phyloP scores from a whole-genome alignment of 2,888 invertebrate genomes.

The Dicroscelio sp. region DNA sequence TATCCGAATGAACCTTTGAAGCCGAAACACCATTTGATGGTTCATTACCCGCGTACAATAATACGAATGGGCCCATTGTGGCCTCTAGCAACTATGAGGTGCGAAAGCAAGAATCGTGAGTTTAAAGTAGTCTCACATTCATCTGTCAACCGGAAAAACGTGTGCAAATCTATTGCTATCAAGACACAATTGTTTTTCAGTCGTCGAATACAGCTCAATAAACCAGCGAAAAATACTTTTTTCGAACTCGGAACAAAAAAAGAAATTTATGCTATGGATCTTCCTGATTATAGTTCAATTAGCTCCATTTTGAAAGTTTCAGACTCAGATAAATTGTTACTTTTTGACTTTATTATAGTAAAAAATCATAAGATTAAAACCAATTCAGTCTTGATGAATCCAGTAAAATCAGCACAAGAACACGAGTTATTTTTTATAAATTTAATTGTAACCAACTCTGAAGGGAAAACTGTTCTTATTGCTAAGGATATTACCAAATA shows the following conservation, averaged over 20 bases:
- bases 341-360: neutral
- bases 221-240: neutral
- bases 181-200: constrained; percentile 65
- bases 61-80: constrained; percentile 7
- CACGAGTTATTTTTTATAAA: constrained; percentile 22
- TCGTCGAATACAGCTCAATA: constrained; percentile 39
- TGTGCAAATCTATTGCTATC: constrained; percentile 76
- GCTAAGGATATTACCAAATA: no score
- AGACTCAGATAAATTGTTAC: neutral
- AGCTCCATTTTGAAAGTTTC: constrained; percentile 3
- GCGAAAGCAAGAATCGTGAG: constrained; percentile 77
- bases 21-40: neutral
- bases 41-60: neutral
- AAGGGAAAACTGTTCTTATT: no score
- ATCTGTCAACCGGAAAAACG: constrained; percentile 59
- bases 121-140: no score
- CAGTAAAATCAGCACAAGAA: neutral
- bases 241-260: constrained; percentile 1
- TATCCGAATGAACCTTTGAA: constrained; percentile 56
- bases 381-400: constrained; percentile 4
- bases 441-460: no score
- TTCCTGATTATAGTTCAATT: no score
- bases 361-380: constrained; percentile 1
- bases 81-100: constrained; percentile 64
- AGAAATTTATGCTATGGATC: neutral